Evolutionary conservation across 1,140 invertebrate genomes (phyloP).

Genomic region (Vollenhovia emeryi): DNA sequence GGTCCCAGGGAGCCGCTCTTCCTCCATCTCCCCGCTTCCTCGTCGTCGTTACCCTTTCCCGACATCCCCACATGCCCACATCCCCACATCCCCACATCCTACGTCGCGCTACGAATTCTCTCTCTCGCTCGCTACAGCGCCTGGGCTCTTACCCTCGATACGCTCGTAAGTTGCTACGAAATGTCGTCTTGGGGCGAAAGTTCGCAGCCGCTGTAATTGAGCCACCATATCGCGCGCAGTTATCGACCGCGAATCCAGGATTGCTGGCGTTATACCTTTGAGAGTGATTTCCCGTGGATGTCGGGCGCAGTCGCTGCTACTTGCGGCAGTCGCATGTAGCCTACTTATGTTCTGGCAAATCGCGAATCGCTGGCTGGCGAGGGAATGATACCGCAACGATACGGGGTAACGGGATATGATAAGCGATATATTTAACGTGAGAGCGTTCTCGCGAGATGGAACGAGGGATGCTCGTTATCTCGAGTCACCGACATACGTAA

Average conservation of each 20-base stretch:
- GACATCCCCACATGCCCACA: constrained; percentile 1
- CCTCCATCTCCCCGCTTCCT: background rate
- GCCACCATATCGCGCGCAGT: constrained; percentile 33
- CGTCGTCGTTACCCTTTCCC: background rate
- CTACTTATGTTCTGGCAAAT: constrained; percentile 26
- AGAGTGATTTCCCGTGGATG: constrained; percentile 55
- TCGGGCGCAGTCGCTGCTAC: constrained; percentile 18
- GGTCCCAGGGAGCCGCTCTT: background rate
- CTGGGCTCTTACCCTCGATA: constrained; percentile 35
- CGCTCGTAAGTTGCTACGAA: constrained; percentile 40
- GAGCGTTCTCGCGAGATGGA: background rate
- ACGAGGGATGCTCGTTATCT: background rate
- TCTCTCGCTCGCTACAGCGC: constrained; percentile 31
- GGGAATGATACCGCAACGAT: background rate
- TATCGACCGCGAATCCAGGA: constrained; percentile 51
- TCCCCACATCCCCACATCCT: constrained; percentile 10
- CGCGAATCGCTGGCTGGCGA: background rate
- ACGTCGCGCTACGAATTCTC: constrained; percentile 34
- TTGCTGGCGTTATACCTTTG: constrained; percentile 53
- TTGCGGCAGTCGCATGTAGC: constrained; percentile 30
- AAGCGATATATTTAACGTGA: background rate
- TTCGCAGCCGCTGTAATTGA: constrained; percentile 53
- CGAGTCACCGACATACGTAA: background rate
- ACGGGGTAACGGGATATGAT: constrained; percentile 4
- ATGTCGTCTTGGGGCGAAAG: constrained; percentile 46